Evolutionary conservation across 1,140 invertebrate species (phyloP), one percentile per base, ranked within the genome.

Genomic region (Heliothis subflexa): DNA sequence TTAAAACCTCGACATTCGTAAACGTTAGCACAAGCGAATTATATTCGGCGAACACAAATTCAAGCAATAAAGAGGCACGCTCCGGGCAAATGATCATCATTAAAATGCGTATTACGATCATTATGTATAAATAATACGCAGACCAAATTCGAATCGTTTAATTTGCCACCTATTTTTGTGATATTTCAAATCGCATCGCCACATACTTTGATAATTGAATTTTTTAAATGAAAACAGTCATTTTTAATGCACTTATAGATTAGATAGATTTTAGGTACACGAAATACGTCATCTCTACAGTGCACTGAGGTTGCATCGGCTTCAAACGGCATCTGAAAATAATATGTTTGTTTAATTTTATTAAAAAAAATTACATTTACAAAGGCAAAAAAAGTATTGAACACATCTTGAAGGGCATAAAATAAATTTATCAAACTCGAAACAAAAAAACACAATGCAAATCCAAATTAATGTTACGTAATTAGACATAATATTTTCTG

Each of bases 21-120:
- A 81, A 76, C 72, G 64, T 21, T 57, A 59, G 45, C n/a, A 66
- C 49, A 49, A 49, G 40, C 64, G 64, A 50, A 45, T 62, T 68
- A 50, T n/a, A 68, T 68, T 68, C 62, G 61, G 66, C 68, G 57
- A 82, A 80, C 47, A 45, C 50, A 61, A 72, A 59, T 59, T 79
- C 62, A 62, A 68, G 21, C 25, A 68, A 68, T 16, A 68, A 52
- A 45, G 47, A 21, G 16, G 64, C 64, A 28, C 21, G 78, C 74
- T 73, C 59, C 25, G 54, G 73, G 59, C 64, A 68, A 72, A 74
- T 81, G 55, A 79, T 74, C 21, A 75, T 73, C 59, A 81, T 83
- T 81, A 78, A 57, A 78, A 70, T 28, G 54, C 18, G 50, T 81
- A 81, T 79, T 70, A 83, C 49, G 77, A 78, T 79, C 74, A 75